These are phyloP conservation scores for Piscicola geometra DNA, from an alignment of 2,888 invertebrate genomes.

Conservation along the genomic window DNA sequence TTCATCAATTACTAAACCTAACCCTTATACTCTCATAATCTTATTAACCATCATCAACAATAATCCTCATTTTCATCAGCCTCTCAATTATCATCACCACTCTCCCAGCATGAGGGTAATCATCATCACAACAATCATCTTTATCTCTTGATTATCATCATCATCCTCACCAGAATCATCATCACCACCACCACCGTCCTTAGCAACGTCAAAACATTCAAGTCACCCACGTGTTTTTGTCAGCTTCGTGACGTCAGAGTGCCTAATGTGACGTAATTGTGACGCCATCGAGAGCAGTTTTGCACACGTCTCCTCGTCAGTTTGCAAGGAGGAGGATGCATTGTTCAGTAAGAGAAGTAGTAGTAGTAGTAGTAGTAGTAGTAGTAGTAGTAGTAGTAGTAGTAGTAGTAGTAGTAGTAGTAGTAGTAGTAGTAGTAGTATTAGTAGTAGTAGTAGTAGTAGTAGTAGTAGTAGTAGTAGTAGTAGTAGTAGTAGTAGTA, in stretches of 20 bases:
- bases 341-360: conserved; percentile 13
- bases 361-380: conserved; percentile 23
- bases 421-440: conserved; percentile 23
- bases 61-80: conserved; percentile 22
- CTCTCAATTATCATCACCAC: conserved; percentile 30
- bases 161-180: conserved; percentile 8
- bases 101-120: conserved; percentile 16
- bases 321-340: no score
- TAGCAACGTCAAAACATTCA: no score
- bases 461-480: conserved; percentile 25
- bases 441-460: conserved; percentile 21
- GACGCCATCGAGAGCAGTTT: not conserved
- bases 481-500: conserved; percentile 25
- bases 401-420: conserved; percentile 27
- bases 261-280: conserved; percentile 8
- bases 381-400: conserved; percentile 26
- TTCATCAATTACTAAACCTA: not conserved
- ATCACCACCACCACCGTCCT: not conserved
- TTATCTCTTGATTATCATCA: conserved; percentile 28
- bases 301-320: no score
- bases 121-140: conserved; percentile 32
- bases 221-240: no score
- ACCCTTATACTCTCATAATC: not conserved
- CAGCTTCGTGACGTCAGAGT: not conserved
- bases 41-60: conserved; percentile 21